A percentile compares a stretch with the other conserved stretches of the same genome.
These are phyloP conservation scores for Drosophila histrio DNA, from an alignment of 2,888 invertebrate genomes.

Conservation along the genomic window DNA sequence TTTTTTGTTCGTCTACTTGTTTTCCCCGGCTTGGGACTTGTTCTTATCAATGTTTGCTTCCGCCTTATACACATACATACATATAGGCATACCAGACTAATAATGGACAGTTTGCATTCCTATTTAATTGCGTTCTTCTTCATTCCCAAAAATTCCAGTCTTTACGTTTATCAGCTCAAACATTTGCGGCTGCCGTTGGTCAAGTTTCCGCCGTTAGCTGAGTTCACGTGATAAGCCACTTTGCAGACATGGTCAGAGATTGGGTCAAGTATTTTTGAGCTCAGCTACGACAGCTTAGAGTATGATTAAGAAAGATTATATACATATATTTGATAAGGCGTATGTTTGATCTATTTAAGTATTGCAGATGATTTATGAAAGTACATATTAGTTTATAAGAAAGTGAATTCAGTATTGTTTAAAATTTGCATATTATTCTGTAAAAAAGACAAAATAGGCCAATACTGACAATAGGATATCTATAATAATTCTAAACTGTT, in stretches of 20 bases:
- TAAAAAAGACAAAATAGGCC: too few relatives aligned
- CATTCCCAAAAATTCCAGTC: conserved; percentile 20
- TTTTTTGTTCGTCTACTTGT: conserved; percentile 13
- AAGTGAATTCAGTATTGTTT: too few relatives aligned
- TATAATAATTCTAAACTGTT: too few relatives aligned
- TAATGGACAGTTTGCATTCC: conserved; percentile 56
- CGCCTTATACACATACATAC: too few relatives aligned
- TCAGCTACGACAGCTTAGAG: not conserved
- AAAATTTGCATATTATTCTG: too few relatives aligned
- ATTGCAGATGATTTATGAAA: not conserved
- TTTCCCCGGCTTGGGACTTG: conserved; percentile 20
- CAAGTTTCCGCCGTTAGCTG: conserved; percentile 41
- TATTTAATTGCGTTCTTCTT: conserved; percentile 36
- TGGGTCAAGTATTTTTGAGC: not conserved
- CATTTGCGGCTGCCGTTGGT: conserved; percentile 30
- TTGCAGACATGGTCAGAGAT: not conserved
- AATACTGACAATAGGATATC: too few relatives aligned
- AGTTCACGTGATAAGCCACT: conserved; percentile 36
- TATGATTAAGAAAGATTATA: not conserved
- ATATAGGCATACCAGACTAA: conserved; percentile 21
- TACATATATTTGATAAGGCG: not conserved
- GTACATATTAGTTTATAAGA: not conserved
- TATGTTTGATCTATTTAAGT: not conserved
- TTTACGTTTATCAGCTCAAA: conserved; percentile 41
- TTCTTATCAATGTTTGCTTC: conserved; percentile 73